These are phyloP conservation scores for Atlantisia rogersi DNA, from an alignment of 2,113 vertebrate genomes.

Conservation along the genomic window DNA sequence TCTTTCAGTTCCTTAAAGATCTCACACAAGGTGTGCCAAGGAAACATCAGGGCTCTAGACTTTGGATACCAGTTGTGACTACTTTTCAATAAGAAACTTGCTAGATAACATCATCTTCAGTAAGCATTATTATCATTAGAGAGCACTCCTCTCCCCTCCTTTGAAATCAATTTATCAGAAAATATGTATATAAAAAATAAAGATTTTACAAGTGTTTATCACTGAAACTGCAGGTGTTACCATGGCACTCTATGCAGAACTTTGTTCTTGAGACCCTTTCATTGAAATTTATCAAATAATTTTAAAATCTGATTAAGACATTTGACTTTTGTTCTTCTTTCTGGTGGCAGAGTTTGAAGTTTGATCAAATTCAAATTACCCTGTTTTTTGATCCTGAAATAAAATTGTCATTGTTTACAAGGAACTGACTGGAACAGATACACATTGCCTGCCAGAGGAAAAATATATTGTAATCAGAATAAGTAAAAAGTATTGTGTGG, in stretches of 20 bases:
- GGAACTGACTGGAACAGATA: not conserved
- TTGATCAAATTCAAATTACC: not conserved
- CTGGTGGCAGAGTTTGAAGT: not conserved
- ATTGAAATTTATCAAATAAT: not conserved
- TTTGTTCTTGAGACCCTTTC: not conserved
- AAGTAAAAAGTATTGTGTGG: not conserved
- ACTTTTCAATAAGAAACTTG: not conserved
- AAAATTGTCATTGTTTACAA: not conserved
- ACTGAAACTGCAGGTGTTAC: not conserved
- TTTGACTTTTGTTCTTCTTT: not conserved
- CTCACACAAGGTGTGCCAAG: not conserved
- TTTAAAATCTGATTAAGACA: not conserved
- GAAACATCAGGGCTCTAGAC: not conserved
- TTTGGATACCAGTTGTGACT: not conserved
- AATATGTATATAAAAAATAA: not conserved
- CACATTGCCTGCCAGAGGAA: not conserved
- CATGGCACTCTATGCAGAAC: not conserved
- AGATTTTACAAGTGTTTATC: not conserved
- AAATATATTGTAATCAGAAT: not conserved
- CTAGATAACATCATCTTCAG: not conserved
- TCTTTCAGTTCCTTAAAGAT: not conserved
- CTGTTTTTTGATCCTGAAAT: conserved; percentile 2
- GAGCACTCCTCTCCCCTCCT: not conserved
- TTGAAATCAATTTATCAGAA: not conserved
- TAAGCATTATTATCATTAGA: not conserved